Conservation (phyloP, 1,140 invertebrate genomes). For the Ditylenchus dipsaci region DNA sequence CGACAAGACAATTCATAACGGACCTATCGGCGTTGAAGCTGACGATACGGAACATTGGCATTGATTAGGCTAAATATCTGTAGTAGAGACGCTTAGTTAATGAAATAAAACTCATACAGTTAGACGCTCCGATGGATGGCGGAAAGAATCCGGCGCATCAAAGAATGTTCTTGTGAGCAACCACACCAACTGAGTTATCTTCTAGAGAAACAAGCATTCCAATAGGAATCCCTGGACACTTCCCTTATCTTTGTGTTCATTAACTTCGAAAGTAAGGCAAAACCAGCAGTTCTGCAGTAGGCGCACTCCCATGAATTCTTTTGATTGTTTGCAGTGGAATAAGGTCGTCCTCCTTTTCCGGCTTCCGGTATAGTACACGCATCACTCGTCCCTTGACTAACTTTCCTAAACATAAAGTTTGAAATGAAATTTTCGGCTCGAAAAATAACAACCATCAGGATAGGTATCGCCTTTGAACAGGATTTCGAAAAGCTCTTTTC, state of each 20-base stretch:
- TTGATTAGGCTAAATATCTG: conserved; percentile 68
- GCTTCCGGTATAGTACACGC: conserved; percentile 18
- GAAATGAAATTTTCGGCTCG: conserved; percentile 4
- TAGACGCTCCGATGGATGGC: background rate
- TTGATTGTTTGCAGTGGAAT: background rate
- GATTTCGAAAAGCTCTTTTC: conserved; percentile 86
- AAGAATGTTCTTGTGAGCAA: conserved; percentile 90
- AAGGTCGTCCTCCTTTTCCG: conserved; percentile 64
- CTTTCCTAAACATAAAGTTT: conserved; percentile 58
- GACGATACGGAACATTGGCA: conserved; percentile 85
- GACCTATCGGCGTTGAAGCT: conserved; percentile 94
- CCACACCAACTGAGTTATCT: conserved; percentile 87
- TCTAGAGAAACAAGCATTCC: conserved; percentile 84
- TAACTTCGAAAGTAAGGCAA: conserved; percentile 78
- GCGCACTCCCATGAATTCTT: conserved; percentile 70
- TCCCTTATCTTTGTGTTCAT: conserved; percentile 83
- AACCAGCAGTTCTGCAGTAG: conserved; percentile 67
- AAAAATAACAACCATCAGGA: too few species aligned
- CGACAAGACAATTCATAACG: conserved; percentile 87
- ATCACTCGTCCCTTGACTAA: conserved; percentile 60
- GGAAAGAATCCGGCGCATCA: conserved; percentile 66
- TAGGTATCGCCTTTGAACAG: conserved; percentile 65
- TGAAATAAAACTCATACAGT: background rate
- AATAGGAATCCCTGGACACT: conserved; percentile 87
- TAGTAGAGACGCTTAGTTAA: background rate